phyloP scores from a whole-genome alignment of 1,140 invertebrate genomes.

The Cylas formicarius region DNA sequence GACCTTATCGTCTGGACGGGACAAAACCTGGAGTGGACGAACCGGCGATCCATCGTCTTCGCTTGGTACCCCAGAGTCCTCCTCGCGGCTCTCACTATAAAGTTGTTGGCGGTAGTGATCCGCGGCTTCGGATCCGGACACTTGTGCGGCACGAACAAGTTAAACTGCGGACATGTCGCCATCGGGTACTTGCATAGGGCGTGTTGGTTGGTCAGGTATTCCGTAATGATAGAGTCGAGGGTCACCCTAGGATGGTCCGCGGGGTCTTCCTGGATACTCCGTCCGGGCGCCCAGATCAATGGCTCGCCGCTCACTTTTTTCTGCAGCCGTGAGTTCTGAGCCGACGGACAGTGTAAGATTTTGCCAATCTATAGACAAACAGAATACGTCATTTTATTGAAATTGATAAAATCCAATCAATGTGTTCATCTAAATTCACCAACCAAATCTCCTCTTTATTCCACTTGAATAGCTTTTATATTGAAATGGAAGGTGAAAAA shows the following conservation, averaged over 20 bases:
- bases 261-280: slow-evolving; percentile 32
- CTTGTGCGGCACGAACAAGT: slow-evolving; percentile 84
- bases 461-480: too few relatives aligned
- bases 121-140: slow-evolving; percentile 81
- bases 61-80: slow-evolving; percentile 49
- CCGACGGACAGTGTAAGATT: slow-evolving; percentile 16
- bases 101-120: slow-evolving; percentile 63
- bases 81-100: slow-evolving; percentile 54
- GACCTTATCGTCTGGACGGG: slow-evolving; percentile 75
- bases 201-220: slow-evolving; percentile 93
- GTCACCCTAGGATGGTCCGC: slow-evolving; percentile 51
- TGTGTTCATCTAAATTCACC: too few relatives aligned
- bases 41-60: slow-evolving; percentile 63
- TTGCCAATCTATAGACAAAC: slow-evolving; percentile 24
- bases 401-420: too few relatives aligned
- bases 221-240: slow-evolving; percentile 88
- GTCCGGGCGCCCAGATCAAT: slow-evolving; percentile 26
- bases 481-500: too few relatives aligned
- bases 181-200: slow-evolving; percentile 89
- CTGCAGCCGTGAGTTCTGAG: slow-evolving; percentile 50
- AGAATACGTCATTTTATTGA: too few relatives aligned
- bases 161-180: slow-evolving; percentile 85
- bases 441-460: too few relatives aligned
- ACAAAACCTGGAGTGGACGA: slow-evolving; percentile 84
- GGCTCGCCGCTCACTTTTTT: slow-evolving; percentile 53